These are phyloP conservation scores for Phataginus tricuspis DNA, from an alignment of 2,797 vertebrate species.

Conservation along the genomic window DNA sequence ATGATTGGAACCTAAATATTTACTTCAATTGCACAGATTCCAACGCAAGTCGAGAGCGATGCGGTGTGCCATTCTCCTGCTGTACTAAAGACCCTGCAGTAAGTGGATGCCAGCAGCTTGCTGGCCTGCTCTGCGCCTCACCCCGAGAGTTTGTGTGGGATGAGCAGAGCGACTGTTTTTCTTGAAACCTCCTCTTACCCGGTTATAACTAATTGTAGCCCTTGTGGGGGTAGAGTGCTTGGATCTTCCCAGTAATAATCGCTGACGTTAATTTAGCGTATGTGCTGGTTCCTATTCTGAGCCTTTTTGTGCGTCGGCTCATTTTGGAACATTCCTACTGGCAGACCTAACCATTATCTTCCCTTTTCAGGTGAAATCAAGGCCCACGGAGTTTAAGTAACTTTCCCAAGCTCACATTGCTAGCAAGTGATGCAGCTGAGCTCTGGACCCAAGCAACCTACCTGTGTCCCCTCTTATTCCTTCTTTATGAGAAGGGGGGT, in stretches of 20 bases:
- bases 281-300: background rate
- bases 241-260: background rate
- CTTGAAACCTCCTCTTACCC: background rate
- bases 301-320: background rate
- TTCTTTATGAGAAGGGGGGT: background rate
- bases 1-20: constrained; percentile 99
- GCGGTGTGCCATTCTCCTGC: constrained; percentile 98
- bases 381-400: too few species aligned
- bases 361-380: background rate
- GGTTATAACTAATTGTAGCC: background rate
- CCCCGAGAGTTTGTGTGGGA: background rate
- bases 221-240: background rate
- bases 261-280: background rate
- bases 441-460: too few species aligned
- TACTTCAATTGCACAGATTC: constrained; percentile 99
- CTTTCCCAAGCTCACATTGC: background rate
- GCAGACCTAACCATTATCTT: background rate
- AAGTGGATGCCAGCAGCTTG: constrained; percentile 69
- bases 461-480: accelerated
- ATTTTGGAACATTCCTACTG: background rate
- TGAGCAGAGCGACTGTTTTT: background rate
- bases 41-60: constrained; percentile 97
- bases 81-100: constrained; percentile 99
- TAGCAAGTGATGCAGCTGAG: background rate
- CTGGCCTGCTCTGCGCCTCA: accelerated